Base-by-base conservation (phyloP, 2,113 vertebrate genomes). In the Vulpes lagopus region DNA sequence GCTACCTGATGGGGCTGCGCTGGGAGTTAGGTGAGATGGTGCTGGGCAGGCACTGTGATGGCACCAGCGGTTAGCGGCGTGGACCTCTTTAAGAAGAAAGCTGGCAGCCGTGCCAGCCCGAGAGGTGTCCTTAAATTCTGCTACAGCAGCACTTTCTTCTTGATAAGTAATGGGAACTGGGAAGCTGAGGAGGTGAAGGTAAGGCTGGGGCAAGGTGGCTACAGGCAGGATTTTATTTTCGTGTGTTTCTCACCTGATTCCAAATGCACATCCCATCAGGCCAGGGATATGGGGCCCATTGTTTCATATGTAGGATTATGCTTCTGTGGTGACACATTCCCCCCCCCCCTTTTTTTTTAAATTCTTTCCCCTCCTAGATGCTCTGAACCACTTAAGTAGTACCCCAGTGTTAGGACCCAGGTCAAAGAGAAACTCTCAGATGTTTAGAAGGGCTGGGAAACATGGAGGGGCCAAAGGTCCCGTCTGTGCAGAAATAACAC, bases 121-220 rank as follows among this genome's bases (percentile, higher is more conserved):
- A 79, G 76, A 97, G 89, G 86, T 25, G 49, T 51, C 78, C 64
- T 78, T 81, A 27, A 14, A 65, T 92, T 91, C 78, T 91, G 86
- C 94, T 16, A 11, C 32, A 1, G 32, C 67, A 76, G 78, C 71
- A 53, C 49, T 81, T 94, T 93, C 78, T 51, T 71, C 82, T 4
- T 49, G 96, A 82, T 78, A 78, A 95, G 93, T 84, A 35, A 79
- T 4, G 8, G 78, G n/a, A 49, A 71, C 16, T 71, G 60, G 93
- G 80, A 67, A 51, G 67, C 76, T 6, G n/a, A 93, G 81, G 76
- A 89, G 91, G 89, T n/a, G 17, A 82, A 38, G 82, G 88, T 27
- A 80, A 93, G 80, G 59, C 20, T 69, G 93, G 64, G 82, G 53
- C 76, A 71, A 71, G 30, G 84, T 90, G 88, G 80, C 55, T 94